Evolutionary conservation across 2,888 invertebrate species (phyloP), one percentile per base, ranked within the genome.

Genomic region (Eremobia ochroleuca): DNA sequence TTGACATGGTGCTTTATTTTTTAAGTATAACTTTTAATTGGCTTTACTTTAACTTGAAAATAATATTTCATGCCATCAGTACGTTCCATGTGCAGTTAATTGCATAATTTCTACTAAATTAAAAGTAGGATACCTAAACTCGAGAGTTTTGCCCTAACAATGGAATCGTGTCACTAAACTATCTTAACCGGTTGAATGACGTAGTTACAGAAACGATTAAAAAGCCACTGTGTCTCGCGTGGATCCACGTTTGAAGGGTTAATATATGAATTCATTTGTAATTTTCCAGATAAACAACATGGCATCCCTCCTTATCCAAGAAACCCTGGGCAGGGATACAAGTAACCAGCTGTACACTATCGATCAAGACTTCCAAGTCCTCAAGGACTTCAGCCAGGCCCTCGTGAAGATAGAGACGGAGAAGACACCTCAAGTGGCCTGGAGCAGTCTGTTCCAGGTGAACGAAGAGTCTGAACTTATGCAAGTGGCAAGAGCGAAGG

Each of bases 301-400:
- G 94, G 96, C 97, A 0, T 95, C 96, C 0, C 88, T 97, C 1
- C 89, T 97, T 0, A 93, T 97, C 31, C 93, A 96, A 90, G 95
- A 97, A 81, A 96, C 96, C 0, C 80, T 97, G 0, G 96, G 97
- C n/a, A 95, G 94, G 77, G 96, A 96, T 75, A 94, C 93, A 0
- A 92, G 89, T n/a, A 89, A 90, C 3, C 92, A 94, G 72, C 90
- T 97, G 0, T 96, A 97, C 78, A 89, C 92, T 1, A 90, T 96
- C 11, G 94, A 96, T 1, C 91, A 94, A 66, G 94, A 94, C 77
- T 94, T 97, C 65, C 86, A 93, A 59, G 89, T 95, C 4, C 84
- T 96, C 0, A 93, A 92, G 73, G 94, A 94, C 55, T 95, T 97
- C 68, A 94, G 92, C 0, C 79, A 90, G 2, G 88, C 92, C 0